A percentile compares a stretch with the other conserved stretches of the same genome.
Conservation (phyloP, 2,113 vertebrate genomes). For the Mesoclemmys tuberculata region DNA sequence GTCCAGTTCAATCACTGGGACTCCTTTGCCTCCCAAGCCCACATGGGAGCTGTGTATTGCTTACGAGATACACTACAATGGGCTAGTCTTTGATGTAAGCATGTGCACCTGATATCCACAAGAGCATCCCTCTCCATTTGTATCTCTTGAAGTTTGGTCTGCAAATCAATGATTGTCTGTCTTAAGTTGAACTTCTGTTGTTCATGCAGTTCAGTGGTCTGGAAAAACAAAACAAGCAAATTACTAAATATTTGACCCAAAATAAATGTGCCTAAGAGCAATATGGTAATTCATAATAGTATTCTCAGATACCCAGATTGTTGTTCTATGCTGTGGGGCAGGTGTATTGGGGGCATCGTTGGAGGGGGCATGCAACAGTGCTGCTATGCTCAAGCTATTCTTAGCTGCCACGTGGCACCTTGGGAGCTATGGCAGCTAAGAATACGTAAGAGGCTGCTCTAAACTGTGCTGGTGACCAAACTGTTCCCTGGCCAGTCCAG, state of each 20-base stretch:
- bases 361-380: background rate
- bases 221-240: background rate
- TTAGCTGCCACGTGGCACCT: background rate
- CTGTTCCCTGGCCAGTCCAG: background rate
- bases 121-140: constrained; percentile 77
- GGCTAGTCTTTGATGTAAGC: background rate
- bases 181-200: constrained; percentile 71
- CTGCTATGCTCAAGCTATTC: background rate
- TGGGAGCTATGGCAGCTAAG: background rate
- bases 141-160: constrained; percentile 78
- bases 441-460: background rate
- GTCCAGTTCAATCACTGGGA: background rate
- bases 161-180: constrained; percentile 73
- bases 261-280: background rate
- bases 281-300: background rate
- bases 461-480: background rate
- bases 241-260: rapidly evolving
- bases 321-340: background rate
- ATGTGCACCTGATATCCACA: constrained; percentile 80
- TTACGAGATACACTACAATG: background rate
- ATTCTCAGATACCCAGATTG: background rate
- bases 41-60: rapidly evolving
- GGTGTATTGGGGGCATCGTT: rapidly evolving
- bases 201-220: constrained; percentile 73
- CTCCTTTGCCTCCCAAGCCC: background rate